Evolutionary conservation across 2,113 vertebrate species (phyloP).

Genomic region (Trinectes maculatus): DNA sequence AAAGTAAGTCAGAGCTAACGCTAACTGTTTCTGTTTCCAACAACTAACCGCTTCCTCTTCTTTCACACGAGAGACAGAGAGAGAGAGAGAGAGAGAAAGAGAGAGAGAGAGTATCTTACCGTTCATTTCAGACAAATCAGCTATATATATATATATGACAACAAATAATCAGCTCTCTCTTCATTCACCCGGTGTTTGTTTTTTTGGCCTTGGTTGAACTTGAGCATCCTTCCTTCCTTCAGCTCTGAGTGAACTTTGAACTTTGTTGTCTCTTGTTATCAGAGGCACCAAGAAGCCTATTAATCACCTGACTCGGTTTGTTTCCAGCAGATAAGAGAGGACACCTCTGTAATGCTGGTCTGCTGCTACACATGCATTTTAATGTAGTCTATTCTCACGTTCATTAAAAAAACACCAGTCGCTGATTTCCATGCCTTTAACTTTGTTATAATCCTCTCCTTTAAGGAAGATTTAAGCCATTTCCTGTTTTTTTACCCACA

Average conservation of each 20-base stretch:
- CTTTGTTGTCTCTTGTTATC: neutral
- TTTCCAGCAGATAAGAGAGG: neutral
- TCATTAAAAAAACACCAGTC: neutral
- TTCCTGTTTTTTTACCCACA: no score
- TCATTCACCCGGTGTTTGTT: neutral
- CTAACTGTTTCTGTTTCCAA: neutral
- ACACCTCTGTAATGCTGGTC: neutral
- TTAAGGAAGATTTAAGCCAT: no score
- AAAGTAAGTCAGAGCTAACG: slow-evolving; percentile 50
- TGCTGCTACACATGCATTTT: no score
- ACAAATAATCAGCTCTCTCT: no score
- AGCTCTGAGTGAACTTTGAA: neutral
- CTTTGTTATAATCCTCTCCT: no score
- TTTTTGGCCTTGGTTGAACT: neutral
- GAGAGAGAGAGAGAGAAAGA: neutral
- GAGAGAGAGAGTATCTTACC: no score
- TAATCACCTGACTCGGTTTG: neutral
- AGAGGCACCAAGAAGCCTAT: slow-evolving; percentile 6
- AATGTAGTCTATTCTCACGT: slow-evolving; percentile 9
- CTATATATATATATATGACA: no score
- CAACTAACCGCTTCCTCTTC: slow-evolving; percentile 25
- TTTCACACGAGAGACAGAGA: neutral
- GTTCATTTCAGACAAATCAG: no score
- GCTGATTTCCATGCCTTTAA: slow-evolving; percentile 10
- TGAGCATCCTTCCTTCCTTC: neutral